A percentile compares a stretch with the other conserved stretches of the same genome.
These are phyloP conservation scores for Mimumesa dahlbomi DNA, from an alignment of 2,888 invertebrate genomes.

Conservation along the genomic window DNA sequence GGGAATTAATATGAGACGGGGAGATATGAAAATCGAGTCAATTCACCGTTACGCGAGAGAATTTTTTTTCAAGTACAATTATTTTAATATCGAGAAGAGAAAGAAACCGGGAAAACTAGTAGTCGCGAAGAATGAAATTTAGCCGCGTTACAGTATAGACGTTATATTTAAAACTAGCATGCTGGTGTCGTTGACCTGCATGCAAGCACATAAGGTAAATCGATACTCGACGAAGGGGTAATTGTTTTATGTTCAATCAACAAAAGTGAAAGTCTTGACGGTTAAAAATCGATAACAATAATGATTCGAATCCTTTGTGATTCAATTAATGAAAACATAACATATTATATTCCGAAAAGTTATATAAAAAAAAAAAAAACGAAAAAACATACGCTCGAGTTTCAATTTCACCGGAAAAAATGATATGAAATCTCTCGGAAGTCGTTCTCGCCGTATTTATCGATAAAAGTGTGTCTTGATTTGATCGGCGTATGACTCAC, in stretches of 20 bases:
- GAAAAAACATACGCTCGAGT: no score
- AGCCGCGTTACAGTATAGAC: not conserved
- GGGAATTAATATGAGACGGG: not conserved
- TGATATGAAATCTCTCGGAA: no score
- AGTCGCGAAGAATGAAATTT: not conserved
- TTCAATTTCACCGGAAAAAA: no score
- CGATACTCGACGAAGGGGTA: conserved; percentile 46
- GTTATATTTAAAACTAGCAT: not conserved
- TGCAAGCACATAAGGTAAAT: conserved; percentile 16
- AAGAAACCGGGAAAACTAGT: not conserved
- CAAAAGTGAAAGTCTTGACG: conserved; percentile 45
- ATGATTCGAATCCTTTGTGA: no score
- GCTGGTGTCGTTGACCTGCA: conserved; percentile 10
- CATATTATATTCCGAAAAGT: no score
- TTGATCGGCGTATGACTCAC: conserved; percentile 2
- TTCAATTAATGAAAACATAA: no score
- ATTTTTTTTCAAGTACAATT: conserved; percentile 1
- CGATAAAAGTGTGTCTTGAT: not conserved
- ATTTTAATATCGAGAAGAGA: not conserved
- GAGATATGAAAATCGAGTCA: not conserved
- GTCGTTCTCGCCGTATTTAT: not conserved
- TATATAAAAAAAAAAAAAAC: no score
- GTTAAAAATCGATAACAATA: no score
- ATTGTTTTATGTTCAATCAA: conserved; percentile 40
- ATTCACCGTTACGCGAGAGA: not conserved